Evolutionary conservation across 1,140 invertebrate species (phyloP), one percentile per base, ranked within the genome.

Genomic region (Eriocheir sinensis): DNA sequence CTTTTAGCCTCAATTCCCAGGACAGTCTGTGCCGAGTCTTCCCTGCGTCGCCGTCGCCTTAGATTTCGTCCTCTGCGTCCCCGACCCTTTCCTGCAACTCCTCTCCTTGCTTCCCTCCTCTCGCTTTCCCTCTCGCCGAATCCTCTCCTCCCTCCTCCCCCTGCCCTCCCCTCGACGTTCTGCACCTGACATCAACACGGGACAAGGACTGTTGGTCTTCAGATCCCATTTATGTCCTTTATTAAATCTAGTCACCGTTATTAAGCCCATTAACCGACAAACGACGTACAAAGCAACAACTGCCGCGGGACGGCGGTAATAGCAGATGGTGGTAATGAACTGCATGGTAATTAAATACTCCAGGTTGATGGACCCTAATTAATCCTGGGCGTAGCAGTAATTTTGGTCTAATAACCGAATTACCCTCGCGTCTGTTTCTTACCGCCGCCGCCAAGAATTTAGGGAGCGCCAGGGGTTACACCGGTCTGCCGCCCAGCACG

Each of bases 341-440:
- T 72, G 60, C 60, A 72, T n/a, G n/a, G 60, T 72, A 72, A 72
- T 72, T 72, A 72, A 72, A 72, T 72, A 72, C 60, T 72, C 60
- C 21, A 72, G 60, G 17, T 72, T 72, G 60, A 72, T 72, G 60
- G 17, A 72, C 60, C 60, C 27, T 72, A 72, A 72, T 72, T 72
- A 72, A 72, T 72, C 60, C 60, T 12, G 60, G 17, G 60, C 27
- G 21, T n/a, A 72, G 60, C 60, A 72, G 60, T n/a, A 72, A 72
- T 72, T 72, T 72, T n/a, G n/a, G 27, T 72, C 60, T 72, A 72
- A 72, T 72, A 72, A 72, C 60, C 60, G 60, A n/a, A 72, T 72
- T 72, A 72, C 60, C 60, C 60, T 72, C 27, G 60, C 60, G 21
- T 72, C 60, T 72, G 27, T 72, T 72, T 72, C 60, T 72, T 72